These are phyloP conservation scores for Piezodorus guildinii DNA, from an alignment of 1,140 invertebrate species.

Conservation along the genomic window DNA sequence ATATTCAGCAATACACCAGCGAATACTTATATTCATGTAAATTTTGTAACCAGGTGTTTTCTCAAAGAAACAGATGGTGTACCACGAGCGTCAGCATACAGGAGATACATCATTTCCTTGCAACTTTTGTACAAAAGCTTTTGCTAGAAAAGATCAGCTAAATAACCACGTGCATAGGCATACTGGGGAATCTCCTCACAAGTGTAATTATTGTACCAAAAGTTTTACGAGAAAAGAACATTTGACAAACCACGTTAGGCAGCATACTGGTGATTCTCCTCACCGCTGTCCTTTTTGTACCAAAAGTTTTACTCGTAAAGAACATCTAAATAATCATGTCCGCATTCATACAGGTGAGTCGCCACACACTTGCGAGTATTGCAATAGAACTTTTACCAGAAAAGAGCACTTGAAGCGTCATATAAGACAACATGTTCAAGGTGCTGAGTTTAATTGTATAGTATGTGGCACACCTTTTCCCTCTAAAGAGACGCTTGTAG, in stretches of 20 bases:
- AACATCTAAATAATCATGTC: slow-evolving; percentile 83
- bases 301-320: slow-evolving; percentile 75
- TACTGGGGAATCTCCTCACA: slow-evolving; percentile 50
- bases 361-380: slow-evolving; percentile 68
- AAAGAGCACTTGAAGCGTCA: slow-evolving; percentile 74
- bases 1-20: slow-evolving; percentile 59
- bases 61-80: slow-evolving; percentile 66
- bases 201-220: slow-evolving; percentile 46
- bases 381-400: slow-evolving; percentile 66
- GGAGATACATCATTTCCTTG: slow-evolving; percentile 71
- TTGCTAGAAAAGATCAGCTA: slow-evolving; percentile 70
- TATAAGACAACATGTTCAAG: slow-evolving; percentile 78
- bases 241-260: slow-evolving; percentile 49
- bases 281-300: slow-evolving; percentile 51
- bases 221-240: slow-evolving; percentile 53
- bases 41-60: slow-evolving; percentile 72
- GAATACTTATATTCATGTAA: slow-evolving; percentile 73
- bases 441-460: slow-evolving; percentile 72
- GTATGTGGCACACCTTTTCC: slow-evolving; percentile 79
- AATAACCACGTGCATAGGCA: slow-evolving; percentile 62
- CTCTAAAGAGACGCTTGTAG: slow-evolving; percentile 72
- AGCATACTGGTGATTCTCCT: slow-evolving; percentile 61
- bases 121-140: slow-evolving; percentile 68
- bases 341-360: slow-evolving; percentile 64
- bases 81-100: slow-evolving; percentile 72